These are phyloP conservation scores for Sardina pilchardus DNA, from an alignment of 2,113 vertebrate genomes.

Conservation along the genomic window DNA sequence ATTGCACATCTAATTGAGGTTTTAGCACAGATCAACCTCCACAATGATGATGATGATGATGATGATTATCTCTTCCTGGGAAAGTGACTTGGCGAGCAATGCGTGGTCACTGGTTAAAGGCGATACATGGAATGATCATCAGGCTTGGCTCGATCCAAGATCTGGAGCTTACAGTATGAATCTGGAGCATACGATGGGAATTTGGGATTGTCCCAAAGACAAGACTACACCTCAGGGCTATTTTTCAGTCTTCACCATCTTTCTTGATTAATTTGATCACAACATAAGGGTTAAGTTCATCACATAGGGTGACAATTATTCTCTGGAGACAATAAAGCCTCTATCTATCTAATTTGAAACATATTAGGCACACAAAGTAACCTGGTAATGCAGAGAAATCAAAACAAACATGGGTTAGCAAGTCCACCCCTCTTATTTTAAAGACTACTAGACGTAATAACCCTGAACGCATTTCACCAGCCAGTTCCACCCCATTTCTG, in stretches of 20 bases:
- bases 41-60: not conserved
- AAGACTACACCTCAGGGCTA: not conserved
- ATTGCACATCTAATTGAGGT: not conserved
- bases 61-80: not conserved
- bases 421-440: too few species aligned
- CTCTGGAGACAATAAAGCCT: too few species aligned
- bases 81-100: not conserved
- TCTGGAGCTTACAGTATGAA: not conserved
- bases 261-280: not conserved
- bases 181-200: not conserved
- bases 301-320: too few species aligned
- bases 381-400: too few species aligned
- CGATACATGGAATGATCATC: not conserved
- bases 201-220: not conserved
- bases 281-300: too few species aligned
- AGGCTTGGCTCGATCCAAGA: not conserved
- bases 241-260: not conserved
- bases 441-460: too few species aligned
- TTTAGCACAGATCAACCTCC: not conserved
- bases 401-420: too few species aligned
- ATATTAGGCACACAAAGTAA: too few species aligned
- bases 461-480: too few species aligned
- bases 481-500: too few species aligned
- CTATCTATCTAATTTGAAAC: too few species aligned
- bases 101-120: not conserved